phyloP scores from a whole-genome alignment of 2,113 vertebrate species.

The Gorilla gorilla region DNA sequence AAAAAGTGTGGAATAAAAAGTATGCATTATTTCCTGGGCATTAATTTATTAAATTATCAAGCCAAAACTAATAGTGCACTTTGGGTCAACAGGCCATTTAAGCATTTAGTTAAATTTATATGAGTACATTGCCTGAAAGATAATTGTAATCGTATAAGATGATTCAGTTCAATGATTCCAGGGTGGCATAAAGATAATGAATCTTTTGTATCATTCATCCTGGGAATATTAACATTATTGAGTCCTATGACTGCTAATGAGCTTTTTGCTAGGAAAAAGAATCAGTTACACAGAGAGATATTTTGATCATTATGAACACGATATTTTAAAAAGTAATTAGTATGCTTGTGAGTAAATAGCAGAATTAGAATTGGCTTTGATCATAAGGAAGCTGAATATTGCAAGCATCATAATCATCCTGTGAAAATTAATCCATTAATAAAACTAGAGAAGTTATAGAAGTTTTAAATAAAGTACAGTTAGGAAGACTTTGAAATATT shows the following conservation, averaged over 20 bases:
- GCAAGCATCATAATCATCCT: neutral
- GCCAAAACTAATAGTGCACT: conserved; percentile 38
- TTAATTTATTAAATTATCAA: conserved; percentile 73
- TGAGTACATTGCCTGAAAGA: conserved; percentile 67
- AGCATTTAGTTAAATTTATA: conserved; percentile 76
- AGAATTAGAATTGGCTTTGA: conserved; percentile 34
- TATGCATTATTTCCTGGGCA: conserved; percentile 50
- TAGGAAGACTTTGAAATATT: neutral
- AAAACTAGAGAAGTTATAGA: neutral
- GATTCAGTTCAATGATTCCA: conserved; percentile 75
- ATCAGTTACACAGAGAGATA: conserved; percentile 35
- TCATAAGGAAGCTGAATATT: conserved; percentile 39
- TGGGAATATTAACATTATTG: conserved; percentile 74
- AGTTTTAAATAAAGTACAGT: conserved; percentile 11
- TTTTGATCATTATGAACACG: conserved; percentile 31
- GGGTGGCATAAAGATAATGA: conserved; percentile 76
- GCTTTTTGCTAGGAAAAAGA: conserved; percentile 55
- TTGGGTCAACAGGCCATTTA: conserved; percentile 75
- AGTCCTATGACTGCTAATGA: conserved; percentile 66
- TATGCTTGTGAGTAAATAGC: conserved; percentile 62
- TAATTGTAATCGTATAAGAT: conserved; percentile 78
- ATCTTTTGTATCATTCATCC: conserved; percentile 68
- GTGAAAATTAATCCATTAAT: conserved; percentile 49
- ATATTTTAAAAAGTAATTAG: conserved; percentile 66
- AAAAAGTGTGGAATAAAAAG: conserved; percentile 46